Conservation (phyloP, 2,113 vertebrate species). For the Gallinago paraguaiae region DNA sequence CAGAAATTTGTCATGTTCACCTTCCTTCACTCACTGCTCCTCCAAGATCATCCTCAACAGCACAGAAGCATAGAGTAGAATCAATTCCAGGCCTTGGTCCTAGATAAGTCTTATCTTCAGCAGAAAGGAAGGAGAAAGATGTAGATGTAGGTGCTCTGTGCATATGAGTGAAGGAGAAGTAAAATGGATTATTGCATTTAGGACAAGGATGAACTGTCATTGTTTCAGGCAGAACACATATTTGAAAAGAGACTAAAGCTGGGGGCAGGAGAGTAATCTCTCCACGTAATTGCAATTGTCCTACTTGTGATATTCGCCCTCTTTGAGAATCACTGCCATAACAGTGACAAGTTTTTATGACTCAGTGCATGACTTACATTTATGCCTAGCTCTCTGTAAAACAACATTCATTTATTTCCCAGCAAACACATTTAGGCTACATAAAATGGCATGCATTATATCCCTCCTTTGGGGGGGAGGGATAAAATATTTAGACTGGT, state of each 20-base stretch:
- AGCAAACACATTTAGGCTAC: constrained; percentile 8
- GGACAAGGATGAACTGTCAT: not conserved
- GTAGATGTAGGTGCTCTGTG: not conserved
- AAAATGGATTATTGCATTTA: not conserved
- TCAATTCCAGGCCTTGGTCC: not conserved
- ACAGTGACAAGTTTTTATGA: not conserved
- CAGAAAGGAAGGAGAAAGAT: not conserved
- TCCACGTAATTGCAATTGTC: not conserved
- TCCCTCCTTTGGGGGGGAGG: not conserved
- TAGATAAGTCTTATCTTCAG: not conserved
- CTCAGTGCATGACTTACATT: not conserved
- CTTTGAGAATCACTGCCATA: not conserved
- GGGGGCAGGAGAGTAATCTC: fast-evolving
- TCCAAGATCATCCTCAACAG: not conserved
- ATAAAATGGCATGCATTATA: not conserved
- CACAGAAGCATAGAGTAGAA: fast-evolving
- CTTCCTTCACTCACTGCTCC: not conserved
- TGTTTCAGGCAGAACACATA: not conserved
- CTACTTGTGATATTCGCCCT: not conserved
- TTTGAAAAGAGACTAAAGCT: not conserved
- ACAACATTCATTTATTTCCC: not conserved
- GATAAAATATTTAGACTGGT: not conserved
- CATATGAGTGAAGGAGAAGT: not conserved
- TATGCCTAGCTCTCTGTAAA: not conserved
- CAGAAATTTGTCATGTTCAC: not conserved